A percentile compares a stretch with the other conserved stretches of the same genome.
These are phyloP conservation scores for Neogobius melanostomus DNA, from an alignment of 2,113 vertebrate species.

Conservation along the genomic window DNA sequence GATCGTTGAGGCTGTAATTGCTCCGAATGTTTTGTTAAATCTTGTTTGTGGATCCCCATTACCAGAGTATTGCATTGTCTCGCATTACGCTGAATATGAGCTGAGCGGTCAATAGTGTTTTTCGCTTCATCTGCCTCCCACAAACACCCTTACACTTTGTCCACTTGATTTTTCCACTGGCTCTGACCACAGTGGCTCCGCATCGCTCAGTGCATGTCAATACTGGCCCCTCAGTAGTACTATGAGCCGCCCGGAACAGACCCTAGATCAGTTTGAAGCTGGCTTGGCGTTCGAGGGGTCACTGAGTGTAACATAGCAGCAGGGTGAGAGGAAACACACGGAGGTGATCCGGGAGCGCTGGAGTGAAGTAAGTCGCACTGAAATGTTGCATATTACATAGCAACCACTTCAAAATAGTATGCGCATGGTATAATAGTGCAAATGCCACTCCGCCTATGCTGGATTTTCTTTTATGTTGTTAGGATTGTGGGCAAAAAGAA, in stretches of 20 bases:
- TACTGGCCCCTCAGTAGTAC: constrained; percentile 28
- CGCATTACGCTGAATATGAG: neutral
- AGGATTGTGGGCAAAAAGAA: no score
- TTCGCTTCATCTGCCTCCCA: constrained; percentile 25
- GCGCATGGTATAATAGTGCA: neutral
- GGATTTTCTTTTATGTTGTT: no score
- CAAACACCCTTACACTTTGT: constrained; percentile 18
- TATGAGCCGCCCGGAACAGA: constrained; percentile 6
- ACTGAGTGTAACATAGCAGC: constrained; percentile 43
- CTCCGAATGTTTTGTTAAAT: neutral
- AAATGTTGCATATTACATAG: neutral
- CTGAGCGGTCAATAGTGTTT: constrained; percentile 6
- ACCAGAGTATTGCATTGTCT: neutral
- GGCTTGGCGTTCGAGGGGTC: constrained; percentile 16
- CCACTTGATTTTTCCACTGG: constrained; percentile 26
- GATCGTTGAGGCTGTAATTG: neutral
- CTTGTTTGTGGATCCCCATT: neutral
- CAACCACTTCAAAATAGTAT: neutral
- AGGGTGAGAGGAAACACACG: constrained; percentile 39
- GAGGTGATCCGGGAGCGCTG: constrained; percentile 4
- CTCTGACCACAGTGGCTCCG: constrained; percentile 32
- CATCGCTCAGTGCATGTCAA: constrained; percentile 37
- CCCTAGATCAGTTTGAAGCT: constrained; percentile 18
- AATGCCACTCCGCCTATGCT: no score
- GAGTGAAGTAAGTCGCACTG: constrained; percentile 13